Percentiles rank a stretch among this genome's conserved stretches.
Conservation (phyloP, 2,113 vertebrate genomes). For the Euleptes europaea region DNA sequence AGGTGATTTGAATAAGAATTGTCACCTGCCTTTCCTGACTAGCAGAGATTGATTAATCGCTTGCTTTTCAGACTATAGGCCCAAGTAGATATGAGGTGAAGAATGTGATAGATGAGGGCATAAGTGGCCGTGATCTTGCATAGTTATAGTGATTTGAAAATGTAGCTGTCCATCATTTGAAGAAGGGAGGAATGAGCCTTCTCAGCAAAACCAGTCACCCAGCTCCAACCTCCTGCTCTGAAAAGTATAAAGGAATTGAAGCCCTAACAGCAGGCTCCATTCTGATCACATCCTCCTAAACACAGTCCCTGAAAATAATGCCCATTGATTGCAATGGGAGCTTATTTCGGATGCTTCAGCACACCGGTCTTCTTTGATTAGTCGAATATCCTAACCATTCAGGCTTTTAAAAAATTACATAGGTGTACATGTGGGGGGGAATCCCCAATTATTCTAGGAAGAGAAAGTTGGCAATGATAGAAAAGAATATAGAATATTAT, state of each 20-base stretch:
- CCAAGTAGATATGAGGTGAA: slow-evolving; percentile 35
- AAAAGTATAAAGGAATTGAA: background rate
- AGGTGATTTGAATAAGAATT: slow-evolving; percentile 56
- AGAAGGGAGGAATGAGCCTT: slow-evolving; percentile 44
- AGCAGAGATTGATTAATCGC: slow-evolving; percentile 62
- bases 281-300: background rate
- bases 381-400: background rate
- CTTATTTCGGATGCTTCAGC: background rate
- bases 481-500: background rate
- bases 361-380: background rate
- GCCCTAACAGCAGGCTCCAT: slow-evolving; percentile 7
- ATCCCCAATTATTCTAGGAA: background rate
- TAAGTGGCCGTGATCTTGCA: slow-evolving; percentile 48
- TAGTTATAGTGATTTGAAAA: slow-evolving; percentile 63
- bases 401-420: slow-evolving; percentile 6
- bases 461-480: background rate
- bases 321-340: background rate
- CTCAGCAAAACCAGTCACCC: background rate
- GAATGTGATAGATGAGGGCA: slow-evolving; percentile 58
- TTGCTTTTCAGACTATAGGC: slow-evolving; percentile 51
- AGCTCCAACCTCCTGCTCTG: background rate
- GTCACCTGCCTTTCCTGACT: slow-evolving; percentile 38
- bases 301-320: background rate
- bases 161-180: slow-evolving; percentile 46
- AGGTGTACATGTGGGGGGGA: background rate